phyloP scores from a whole-genome alignment of 2,888 invertebrate genomes.

The Epistrophella euchroma region DNA sequence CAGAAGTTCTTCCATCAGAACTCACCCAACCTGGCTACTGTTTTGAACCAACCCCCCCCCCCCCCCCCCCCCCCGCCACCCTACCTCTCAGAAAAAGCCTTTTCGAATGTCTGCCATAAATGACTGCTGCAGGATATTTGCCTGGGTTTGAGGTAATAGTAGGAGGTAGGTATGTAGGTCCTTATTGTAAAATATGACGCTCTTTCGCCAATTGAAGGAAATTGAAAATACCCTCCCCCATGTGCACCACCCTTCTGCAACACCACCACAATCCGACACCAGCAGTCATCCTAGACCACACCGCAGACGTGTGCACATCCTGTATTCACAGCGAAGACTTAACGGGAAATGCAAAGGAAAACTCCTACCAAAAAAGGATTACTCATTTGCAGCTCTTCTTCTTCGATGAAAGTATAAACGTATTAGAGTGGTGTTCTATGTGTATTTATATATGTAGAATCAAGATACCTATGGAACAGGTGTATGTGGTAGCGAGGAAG shows the following conservation, averaged over 20 bases:
- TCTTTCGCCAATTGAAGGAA: conserved; percentile 75
- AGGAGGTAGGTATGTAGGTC: conserved; percentile 19
- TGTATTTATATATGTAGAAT: conserved; percentile 3
- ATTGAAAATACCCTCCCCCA: conserved; percentile 61
- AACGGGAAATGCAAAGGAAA: conserved; percentile 70
- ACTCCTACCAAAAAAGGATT: conserved; percentile 53
- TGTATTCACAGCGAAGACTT: conserved; percentile 60
- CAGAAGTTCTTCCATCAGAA: conserved; percentile 26
- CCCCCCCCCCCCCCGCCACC: no score
- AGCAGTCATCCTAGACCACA: conserved; percentile 68
- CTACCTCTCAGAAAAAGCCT: conserved; percentile 11
- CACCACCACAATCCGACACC: conserved; percentile 12
- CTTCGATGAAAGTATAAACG: conserved; percentile 19
- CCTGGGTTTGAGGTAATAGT: conserved; percentile 36
- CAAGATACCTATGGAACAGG: conserved; percentile 2
- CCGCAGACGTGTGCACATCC: conserved; percentile 76
- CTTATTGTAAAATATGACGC: conserved; percentile 75
- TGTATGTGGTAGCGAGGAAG: conserved; percentile 48
- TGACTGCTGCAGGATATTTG: conserved; percentile 71
- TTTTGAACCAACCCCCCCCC: no score
- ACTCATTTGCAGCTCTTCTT: conserved; percentile 66
- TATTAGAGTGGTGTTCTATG: not conserved
- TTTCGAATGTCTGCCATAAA: conserved; percentile 65
- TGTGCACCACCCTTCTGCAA: not conserved
- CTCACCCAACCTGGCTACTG: not conserved